Evolutionary conservation across 1,140 invertebrate species (phyloP).

Genomic region (Meloidogyne hapla): DNA sequence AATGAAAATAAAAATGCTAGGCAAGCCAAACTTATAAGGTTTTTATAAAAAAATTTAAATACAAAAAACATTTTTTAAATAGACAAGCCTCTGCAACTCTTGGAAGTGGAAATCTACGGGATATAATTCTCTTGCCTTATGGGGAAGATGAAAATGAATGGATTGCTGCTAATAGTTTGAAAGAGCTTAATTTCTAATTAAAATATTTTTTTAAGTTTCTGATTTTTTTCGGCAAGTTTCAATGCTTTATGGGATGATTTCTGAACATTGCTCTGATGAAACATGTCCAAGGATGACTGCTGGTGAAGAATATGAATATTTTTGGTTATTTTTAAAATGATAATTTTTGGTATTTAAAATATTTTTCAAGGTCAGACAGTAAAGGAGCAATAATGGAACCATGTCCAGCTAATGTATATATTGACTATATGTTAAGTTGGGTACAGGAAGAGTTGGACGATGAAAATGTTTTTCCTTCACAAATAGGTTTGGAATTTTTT

Average conservation of each 20-base stretch:
- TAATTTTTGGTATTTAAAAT: neutral
- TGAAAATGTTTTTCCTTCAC: conserved; percentile 95
- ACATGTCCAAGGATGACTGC: conserved; percentile 92
- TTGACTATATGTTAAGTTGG: conserved; percentile 99
- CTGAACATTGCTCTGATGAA: conserved; percentile 97
- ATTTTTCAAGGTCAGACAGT: conserved; percentile 23
- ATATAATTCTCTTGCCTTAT: conserved; percentile 93
- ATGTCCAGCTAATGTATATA: conserved; percentile 71
- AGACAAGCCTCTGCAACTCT: conserved; percentile 97
- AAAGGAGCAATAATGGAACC: conserved; percentile 21
- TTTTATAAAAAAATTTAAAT: neutral
- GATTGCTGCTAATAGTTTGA: conserved; percentile 97
- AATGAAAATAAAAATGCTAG: neutral
- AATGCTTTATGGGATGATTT: conserved; percentile 98
- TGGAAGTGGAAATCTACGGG: conserved; percentile 89
- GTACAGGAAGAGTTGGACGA: conserved; percentile 98
- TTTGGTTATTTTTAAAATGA: conserved; percentile 74
- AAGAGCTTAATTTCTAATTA: conserved; percentile 11
- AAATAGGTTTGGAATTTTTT: conserved; percentile 76
- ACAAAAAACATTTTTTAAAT: conserved; percentile 76
- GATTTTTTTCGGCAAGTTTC: conserved; percentile 99
- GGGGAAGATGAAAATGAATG: conserved; percentile 99
- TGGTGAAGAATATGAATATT: conserved; percentile 98
- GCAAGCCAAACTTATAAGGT: neutral
- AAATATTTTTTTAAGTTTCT: conserved; percentile 73